phyloP scores from a whole-genome alignment of 64 coral and sea anemone genomes.

The Montipora efflorescens region DNA sequence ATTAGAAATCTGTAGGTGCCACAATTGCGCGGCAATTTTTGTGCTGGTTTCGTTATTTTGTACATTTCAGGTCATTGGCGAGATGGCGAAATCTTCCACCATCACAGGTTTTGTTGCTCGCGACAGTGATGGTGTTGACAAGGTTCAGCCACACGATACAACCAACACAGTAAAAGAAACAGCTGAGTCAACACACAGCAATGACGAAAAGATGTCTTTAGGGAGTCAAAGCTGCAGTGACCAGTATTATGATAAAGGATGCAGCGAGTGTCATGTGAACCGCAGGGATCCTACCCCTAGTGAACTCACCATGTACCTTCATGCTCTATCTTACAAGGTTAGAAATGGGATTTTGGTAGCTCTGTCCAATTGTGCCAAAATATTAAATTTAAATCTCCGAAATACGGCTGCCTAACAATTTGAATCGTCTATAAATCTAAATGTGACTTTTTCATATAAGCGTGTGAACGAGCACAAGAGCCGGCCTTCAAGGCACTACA shows the following conservation, averaged over 20 bases:
- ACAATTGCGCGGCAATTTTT: too few relatives aligned
- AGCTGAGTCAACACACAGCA: background rate
- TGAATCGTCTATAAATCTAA: too few relatives aligned
- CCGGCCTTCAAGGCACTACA: too few relatives aligned
- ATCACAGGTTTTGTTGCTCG: background rate
- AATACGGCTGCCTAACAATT: background rate
- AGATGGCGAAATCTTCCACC: background rate
- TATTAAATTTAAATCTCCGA: background rate
- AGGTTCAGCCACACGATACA: background rate
- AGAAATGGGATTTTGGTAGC: background rate
- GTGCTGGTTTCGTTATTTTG: background rate
- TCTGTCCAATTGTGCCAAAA: background rate
- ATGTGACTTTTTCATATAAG: too few relatives aligned
- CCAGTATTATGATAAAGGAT: slow-evolving; percentile 59
- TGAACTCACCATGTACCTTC: slow-evolving; percentile 94
- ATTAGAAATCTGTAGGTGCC: too few relatives aligned
- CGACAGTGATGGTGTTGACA: background rate
- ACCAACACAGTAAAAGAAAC: background rate
- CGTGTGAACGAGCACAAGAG: too few relatives aligned
- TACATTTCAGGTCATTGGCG: slow-evolving; percentile 7
- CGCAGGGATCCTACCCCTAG: slow-evolving; percentile 76
- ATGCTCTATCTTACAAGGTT: slow-evolving; percentile 92
- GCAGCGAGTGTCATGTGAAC: slow-evolving; percentile 84
- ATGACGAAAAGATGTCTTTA: background rate
- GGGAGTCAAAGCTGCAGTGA: background rate